These are phyloP conservation scores for Melangyna quadrimaculata DNA, from an alignment of 2,888 invertebrate species.

Conservation along the genomic window DNA sequence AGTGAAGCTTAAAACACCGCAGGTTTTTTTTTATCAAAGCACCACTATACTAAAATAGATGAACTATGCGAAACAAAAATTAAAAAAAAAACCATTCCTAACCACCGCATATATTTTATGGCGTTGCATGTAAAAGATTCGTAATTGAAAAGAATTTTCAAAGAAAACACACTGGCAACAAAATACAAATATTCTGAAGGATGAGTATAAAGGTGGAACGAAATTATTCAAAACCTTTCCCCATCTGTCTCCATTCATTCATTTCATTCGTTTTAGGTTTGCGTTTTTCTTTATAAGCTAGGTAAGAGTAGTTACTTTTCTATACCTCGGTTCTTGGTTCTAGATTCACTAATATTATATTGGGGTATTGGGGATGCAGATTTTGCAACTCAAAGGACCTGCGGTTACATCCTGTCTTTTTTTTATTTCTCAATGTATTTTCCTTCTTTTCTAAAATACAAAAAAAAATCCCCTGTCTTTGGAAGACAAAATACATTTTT, in stretches of 20 bases:
- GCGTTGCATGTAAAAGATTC: slow-evolving; percentile 40
- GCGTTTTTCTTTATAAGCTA: background rate
- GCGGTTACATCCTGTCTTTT: slow-evolving; percentile 68
- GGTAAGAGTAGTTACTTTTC: too few relatives aligned
- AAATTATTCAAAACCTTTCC: slow-evolving; percentile 63
- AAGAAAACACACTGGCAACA: slow-evolving; percentile 63
- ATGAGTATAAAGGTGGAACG: slow-evolving; percentile 46
- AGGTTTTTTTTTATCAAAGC: background rate
- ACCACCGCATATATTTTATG: slow-evolving; percentile 44
- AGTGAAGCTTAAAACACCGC: slow-evolving; percentile 4
- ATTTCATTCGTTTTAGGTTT: background rate
- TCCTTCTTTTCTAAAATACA: slow-evolving; percentile 26
- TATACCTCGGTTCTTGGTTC: slow-evolving; percentile 13
- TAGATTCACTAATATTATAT: slow-evolving; percentile 23
- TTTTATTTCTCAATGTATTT: slow-evolving; percentile 20
- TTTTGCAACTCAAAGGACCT: slow-evolving; percentile 64
- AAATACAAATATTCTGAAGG: slow-evolving; percentile 48
- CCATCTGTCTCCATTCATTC: slow-evolving; percentile 41
- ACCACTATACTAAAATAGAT: background rate
- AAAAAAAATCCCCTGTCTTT: slow-evolving; percentile 29
- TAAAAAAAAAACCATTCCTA: background rate
- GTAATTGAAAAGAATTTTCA: slow-evolving; percentile 71
- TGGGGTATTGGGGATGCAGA: slow-evolving; percentile 62
- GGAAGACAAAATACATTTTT: background rate
- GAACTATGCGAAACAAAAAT: background rate